Evolutionary conservation across 2,888 invertebrate genomes (phyloP), one percentile per base, ranked within the genome.

Genomic region (Coleophora flavipennella): DNA sequence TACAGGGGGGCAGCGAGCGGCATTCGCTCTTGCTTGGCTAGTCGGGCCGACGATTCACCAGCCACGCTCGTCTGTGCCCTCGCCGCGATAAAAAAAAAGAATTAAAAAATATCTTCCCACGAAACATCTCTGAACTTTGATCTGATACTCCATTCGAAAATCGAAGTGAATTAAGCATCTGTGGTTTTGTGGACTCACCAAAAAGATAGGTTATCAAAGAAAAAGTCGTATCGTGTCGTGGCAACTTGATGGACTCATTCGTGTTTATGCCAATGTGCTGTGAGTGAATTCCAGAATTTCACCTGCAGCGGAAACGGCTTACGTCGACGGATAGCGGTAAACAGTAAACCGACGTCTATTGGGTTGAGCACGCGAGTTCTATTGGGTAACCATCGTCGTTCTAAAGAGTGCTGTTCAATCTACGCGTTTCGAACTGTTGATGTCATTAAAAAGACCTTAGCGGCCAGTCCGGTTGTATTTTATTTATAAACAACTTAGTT

Each of bases 281-380:
- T 69, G 67, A 71, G 69, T 72, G 71, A 74, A 77, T 73, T 77
- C 76, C 76, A 75, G 76, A 78, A 78, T 83, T 81, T 79, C 78
- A 77, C 79, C 74, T 66, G 68, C 65, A 72, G 62, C 79, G 81
- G 79, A 80, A 80, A 79, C 75, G 60, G 80, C 75, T 76, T 79
- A 80, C 81, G 81, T 81, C 66, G 73, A 69, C 78, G 71, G 57
- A 53, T 83, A 83, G 81, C 83, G 83, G 81, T 83, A 81, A 42
- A 42, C 75, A 68, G 65, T 67, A 71, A 77, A 81, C 67, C 75
- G 68, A 65, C 68, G 72, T 66, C 67, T 67, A 6, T 20, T 20
- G 20, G 20, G 20, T 20, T 4, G 6, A 3, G 20, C 20, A 20
- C 3, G n/a, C n/a, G n/a, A 62, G 67, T 63, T 65, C 63, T 64